Percentiles rank a stretch among this genome's conserved stretches.
Conservation (phyloP, 2,888 invertebrate species). For the Beris chalybata region DNA sequence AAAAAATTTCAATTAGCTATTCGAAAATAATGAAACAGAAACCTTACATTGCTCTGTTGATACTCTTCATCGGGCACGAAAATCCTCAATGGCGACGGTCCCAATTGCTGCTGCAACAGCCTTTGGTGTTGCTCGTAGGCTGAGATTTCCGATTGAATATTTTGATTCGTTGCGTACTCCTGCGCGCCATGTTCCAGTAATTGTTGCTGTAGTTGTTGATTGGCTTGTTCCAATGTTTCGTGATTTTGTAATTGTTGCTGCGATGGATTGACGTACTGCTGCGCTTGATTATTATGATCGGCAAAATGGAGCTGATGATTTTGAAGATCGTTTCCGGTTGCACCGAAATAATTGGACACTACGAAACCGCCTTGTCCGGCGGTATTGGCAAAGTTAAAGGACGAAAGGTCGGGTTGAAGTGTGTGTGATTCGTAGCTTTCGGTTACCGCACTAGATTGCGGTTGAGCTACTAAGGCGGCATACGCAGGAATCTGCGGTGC, state of each 20-base stretch:
- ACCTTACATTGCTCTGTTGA: slow-evolving; percentile 36
- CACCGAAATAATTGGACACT: slow-evolving; percentile 52
- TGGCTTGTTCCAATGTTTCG: slow-evolving; percentile 45
- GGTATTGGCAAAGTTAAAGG: slow-evolving; percentile 46
- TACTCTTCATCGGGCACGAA: slow-evolving; percentile 58
- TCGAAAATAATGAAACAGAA: neutral
- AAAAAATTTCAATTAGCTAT: neutral
- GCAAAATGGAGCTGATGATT: slow-evolving; percentile 11
- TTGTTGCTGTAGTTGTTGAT: slow-evolving; percentile 44
- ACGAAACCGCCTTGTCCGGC: slow-evolving; percentile 50
- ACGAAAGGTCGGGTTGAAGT: slow-evolving; percentile 42
- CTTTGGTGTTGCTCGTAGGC: slow-evolving; percentile 52
- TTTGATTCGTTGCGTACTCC: slow-evolving; percentile 32
- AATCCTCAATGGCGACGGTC: slow-evolving; percentile 55
- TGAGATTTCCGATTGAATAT: slow-evolving; percentile 41
- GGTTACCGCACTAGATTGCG: slow-evolving; percentile 30
- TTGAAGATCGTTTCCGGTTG: slow-evolving; percentile 6
- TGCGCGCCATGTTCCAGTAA: slow-evolving; percentile 35
- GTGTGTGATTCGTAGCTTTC: slow-evolving; percentile 30
- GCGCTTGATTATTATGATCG: slow-evolving; percentile 32
- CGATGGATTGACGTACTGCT: slow-evolving; percentile 40
- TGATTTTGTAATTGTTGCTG: slow-evolving; percentile 48
- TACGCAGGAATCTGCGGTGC: slow-evolving; percentile 52
- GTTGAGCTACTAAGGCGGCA: slow-evolving; percentile 36
- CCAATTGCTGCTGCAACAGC: slow-evolving; percentile 49